phyloP scores from a whole-genome alignment of 2,113 vertebrate genomes.

The Zootoca vivipara region DNA sequence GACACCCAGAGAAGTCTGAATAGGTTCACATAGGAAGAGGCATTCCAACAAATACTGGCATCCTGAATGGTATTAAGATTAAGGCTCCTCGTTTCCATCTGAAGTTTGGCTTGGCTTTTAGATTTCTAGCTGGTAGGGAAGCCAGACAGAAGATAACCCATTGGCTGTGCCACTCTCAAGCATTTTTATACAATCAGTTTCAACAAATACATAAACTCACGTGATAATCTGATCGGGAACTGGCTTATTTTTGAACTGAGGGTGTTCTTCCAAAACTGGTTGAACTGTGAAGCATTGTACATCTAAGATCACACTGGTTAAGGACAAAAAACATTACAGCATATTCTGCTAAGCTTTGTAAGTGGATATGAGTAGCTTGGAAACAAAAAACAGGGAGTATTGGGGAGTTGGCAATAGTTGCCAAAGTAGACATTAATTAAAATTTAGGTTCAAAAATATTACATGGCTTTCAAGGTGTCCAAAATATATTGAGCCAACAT shows the following conservation, averaged over 20 bases:
- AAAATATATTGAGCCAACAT: neutral
- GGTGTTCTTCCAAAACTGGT: slow-evolving; percentile 93
- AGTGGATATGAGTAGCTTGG: neutral
- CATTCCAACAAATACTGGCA: too few species aligned
- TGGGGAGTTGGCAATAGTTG: neutral
- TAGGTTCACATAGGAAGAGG: too few species aligned
- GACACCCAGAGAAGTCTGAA: too few species aligned
- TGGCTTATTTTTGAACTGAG: slow-evolving; percentile 92
- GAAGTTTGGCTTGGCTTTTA: neutral
- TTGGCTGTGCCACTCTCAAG: neutral
- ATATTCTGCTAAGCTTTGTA: neutral
- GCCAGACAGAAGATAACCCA: neutral
- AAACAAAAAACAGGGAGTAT: neutral
- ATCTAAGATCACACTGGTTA: slow-evolving; percentile 80
- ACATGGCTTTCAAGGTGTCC: slow-evolving; percentile 28
- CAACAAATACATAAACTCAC: slow-evolving; percentile 73
- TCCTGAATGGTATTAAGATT: too few species aligned
- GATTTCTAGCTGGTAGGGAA: neutral
- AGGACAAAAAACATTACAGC: slow-evolving; percentile 61
- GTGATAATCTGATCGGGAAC: slow-evolving; percentile 98
- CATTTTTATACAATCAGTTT: neutral
- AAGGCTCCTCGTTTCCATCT: neutral
- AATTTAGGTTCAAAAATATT: slow-evolving; percentile 41
- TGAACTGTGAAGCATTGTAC: slow-evolving; percentile 98
- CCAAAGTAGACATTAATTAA: slow-evolving; percentile 27